Evolutionary conservation across 1,140 invertebrate species (phyloP).

Genomic region (silkworm (Bombyx mori)): DNA sequence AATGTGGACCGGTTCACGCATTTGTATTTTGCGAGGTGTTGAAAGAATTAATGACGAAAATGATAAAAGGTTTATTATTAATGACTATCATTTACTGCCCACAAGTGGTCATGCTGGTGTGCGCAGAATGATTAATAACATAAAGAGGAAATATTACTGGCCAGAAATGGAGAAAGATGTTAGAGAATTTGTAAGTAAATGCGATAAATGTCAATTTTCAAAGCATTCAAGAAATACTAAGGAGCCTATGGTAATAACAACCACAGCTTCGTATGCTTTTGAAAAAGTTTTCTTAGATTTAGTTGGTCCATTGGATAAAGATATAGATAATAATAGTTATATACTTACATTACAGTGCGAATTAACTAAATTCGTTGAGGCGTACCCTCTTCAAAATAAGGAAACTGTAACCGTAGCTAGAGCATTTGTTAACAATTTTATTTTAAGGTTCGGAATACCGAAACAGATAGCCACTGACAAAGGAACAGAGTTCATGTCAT

Average conservation of each 20-base stretch:
- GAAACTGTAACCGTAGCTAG: neutral
- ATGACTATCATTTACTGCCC: constrained; percentile 20
- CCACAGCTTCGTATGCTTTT: constrained; percentile 5
- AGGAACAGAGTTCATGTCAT: constrained; percentile 15
- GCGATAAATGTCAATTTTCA: constrained; percentile 10
- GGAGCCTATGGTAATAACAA: constrained; percentile 3
- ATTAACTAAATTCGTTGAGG: neutral
- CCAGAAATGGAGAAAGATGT: neutral
- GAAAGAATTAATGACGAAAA: constrained; percentile 1
- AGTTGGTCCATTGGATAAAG: constrained; percentile 8
- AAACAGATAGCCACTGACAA: neutral
- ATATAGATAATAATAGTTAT: constrained; percentile 3
- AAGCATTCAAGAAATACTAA: constrained; percentile 1
- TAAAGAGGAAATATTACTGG: constrained; percentile 1
- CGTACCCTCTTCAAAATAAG: neutral
- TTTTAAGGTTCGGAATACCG: neutral
- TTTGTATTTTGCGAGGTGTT: constrained; percentile 9
- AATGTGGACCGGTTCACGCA: constrained; percentile 7
- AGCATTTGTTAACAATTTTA: neutral
- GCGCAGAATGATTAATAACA: constrained; percentile 2
- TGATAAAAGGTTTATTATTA: constrained; percentile 14
- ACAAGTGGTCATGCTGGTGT: constrained; percentile 16
- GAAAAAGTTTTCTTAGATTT: constrained; percentile 21
- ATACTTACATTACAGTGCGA: neutral
- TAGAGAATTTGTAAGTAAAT: constrained; percentile 3